A percentile compares a stretch with the other conserved stretches of the same genome.
Conservation (phyloP, 2,888 invertebrate species). For the Julus scanicus region DNA sequence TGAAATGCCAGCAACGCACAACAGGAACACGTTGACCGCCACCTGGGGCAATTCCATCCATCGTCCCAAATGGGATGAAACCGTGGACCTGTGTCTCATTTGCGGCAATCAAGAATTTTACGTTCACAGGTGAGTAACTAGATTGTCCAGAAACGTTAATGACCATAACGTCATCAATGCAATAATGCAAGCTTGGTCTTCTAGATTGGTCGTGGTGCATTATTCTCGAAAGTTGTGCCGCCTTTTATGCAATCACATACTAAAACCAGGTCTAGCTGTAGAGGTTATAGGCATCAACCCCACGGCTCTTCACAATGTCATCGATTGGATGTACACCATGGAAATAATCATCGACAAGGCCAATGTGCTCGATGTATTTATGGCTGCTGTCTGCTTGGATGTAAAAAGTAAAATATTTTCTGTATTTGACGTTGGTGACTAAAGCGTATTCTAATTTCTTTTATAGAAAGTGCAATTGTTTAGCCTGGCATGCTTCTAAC, state of each 20-base stretch:
- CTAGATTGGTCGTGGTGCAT: conserved; percentile 31
- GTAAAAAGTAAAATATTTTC: not conserved
- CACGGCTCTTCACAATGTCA: not conserved
- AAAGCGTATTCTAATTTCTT: not conserved
- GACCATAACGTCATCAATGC: not conserved
- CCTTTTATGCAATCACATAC: not conserved
- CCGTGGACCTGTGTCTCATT: conserved; percentile 28
- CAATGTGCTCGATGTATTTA: not conserved
- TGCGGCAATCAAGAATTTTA: conserved; percentile 3
- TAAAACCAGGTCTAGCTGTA: not conserved
- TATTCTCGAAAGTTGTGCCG: conserved; percentile 20
- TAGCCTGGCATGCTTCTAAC: too few species aligned
- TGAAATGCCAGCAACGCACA: not conserved
- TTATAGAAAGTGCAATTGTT: too few species aligned
- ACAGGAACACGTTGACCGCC: not conserved
- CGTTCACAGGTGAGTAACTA: conserved; percentile 14
- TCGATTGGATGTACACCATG: conserved; percentile 34
- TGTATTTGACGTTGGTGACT: too few species aligned
- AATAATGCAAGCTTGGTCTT: not conserved
- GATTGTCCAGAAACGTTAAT: not conserved
- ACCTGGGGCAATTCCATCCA: conserved; percentile 30
- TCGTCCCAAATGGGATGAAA: conserved; percentile 46
- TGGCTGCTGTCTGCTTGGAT: conserved; percentile 31
- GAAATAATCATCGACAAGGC: not conserved
- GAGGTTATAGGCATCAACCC: not conserved